Percentiles rank a stretch among this genome's conserved stretches.
Evolutionary conservation across 1,140 invertebrate genomes (phyloP).

Genomic region (Formica exsecta): DNA sequence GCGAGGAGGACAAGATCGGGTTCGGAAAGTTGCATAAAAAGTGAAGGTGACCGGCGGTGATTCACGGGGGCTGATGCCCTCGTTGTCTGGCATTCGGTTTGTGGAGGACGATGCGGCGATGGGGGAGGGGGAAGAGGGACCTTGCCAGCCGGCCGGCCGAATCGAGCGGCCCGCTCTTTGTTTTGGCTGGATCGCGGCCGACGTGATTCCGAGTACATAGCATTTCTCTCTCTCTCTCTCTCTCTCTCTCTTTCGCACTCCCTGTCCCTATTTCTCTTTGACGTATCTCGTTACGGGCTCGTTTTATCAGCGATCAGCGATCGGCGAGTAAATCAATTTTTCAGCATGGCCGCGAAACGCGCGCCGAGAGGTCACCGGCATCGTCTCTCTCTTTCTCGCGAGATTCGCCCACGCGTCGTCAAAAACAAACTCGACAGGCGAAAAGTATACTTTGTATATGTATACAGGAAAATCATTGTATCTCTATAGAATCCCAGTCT

Average conservation of each 20-base stretch:
- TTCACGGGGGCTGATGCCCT: constrained; percentile 84
- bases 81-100: constrained; percentile 82
- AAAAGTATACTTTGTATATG: background rate
- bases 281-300: constrained; percentile 57
- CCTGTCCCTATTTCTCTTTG: constrained; percentile 11
- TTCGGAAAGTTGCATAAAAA: constrained; percentile 83
- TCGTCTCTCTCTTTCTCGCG: background rate
- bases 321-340: constrained; percentile 53
- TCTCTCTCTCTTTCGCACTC: background rate
- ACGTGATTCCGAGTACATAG: constrained; percentile 24
- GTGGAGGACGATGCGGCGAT: constrained; percentile 66
- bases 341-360: constrained; percentile 42
- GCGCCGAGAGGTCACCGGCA: background rate
- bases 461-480: background rate
- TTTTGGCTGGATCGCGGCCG: constrained; percentile 60
- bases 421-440: background rate
- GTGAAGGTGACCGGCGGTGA: constrained; percentile 84
- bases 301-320: constrained; percentile 5
- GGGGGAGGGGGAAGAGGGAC: constrained; percentile 62
- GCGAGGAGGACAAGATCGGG: constrained; percentile 63
- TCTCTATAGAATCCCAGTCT: background rate
- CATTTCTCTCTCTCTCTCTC: constrained; percentile 10
- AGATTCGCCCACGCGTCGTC: constrained; percentile 38
- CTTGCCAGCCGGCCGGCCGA: constrained; percentile 64
- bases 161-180: constrained; percentile 59